Base-by-base conservation (phyloP, 2,888 invertebrate genomes). In the Chalcis sispes region DNA sequence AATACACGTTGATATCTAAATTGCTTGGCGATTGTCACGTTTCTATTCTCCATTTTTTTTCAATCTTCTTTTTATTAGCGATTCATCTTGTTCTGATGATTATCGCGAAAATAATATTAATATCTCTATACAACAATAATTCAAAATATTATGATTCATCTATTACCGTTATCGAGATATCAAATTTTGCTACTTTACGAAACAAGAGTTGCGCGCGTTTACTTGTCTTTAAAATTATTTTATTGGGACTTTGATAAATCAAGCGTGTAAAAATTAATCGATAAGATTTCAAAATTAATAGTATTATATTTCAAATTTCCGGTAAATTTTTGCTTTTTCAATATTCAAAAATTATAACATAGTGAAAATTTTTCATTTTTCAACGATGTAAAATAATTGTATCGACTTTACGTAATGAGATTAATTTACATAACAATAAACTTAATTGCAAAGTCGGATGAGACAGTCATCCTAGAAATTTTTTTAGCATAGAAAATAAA, bases 401-500 rank as follows among this genome's bases (percentile, higher is more conserved):
- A n/a, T n/a, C 65, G 8, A 8, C 18, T 65, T 64, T 69, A 59
- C 48, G n/a, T 50, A 69, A 69, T 50, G 25, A 69, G 46, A 36
- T 59, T 36, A 69, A 10, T 59, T 69, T 69, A 58, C 69, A 42
- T 46, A 69, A 69, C 29, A 69, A 58, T 58, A 69, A 69, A 69
- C 46, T 46, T 48, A 10, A 27, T 50, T 36, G 46, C 67, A 18
- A 20, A 32, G 32, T 29, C 40, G 25, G 36, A 54, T 66, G 54
- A 66, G 56, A 66, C 54, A 25, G 50, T 66, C 32, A 23, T 25
- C 18, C 13, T n/a, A 20, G 15, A 0, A 29, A 54, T 54, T 54
- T n/a, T 54, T 54, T n/a, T 27, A 54, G 15, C 20, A 36, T 18
- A 36, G 18, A 58, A 36, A 58, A 10, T 20, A 8, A 10, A n/a